A percentile compares a stretch with the other conserved stretches of the same genome.
Conservation (phyloP, 1,140 invertebrate genomes). For the Idris sp. region DNA sequence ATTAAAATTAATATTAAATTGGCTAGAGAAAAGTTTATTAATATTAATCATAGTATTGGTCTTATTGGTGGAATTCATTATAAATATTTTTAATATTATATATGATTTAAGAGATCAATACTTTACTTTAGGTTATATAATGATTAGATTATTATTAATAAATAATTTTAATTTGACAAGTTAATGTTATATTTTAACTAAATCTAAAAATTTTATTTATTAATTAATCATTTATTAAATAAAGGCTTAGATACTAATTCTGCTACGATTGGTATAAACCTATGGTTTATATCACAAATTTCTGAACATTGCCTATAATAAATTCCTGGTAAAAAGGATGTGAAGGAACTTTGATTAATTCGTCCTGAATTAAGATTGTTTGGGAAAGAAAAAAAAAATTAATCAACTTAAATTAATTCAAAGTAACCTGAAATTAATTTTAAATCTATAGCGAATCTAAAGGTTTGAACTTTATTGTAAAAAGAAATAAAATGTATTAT, state of each 20-base stretch:
- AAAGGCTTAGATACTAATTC: constrained; percentile 80
- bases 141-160: constrained; percentile 69
- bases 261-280: constrained; percentile 86
- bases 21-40: constrained; percentile 65
- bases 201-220: constrained; percentile 66
- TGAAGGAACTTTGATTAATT: constrained; percentile 82
- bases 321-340: constrained; percentile 75
- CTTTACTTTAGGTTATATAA: constrained; percentile 81
- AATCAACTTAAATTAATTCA: no score
- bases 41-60: constrained; percentile 51
- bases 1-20: constrained; percentile 59
- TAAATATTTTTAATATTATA: constrained; percentile 71
- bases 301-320: constrained; percentile 87
- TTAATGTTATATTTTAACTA: constrained; percentile 73
- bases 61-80: constrained; percentile 78
- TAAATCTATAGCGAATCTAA: no score
- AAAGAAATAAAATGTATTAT: no score
- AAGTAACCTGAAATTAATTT: no score
- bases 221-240: constrained; percentile 79
- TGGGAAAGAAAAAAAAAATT: no score
- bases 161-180: constrained; percentile 71
- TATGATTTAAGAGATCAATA: constrained; percentile 66
- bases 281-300: constrained; percentile 87
- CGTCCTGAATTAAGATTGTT: constrained; percentile 84
- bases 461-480: no score